These are phyloP conservation scores for Nymphalis polychloros DNA, from an alignment of 2,888 invertebrate species.

Conservation along the genomic window DNA sequence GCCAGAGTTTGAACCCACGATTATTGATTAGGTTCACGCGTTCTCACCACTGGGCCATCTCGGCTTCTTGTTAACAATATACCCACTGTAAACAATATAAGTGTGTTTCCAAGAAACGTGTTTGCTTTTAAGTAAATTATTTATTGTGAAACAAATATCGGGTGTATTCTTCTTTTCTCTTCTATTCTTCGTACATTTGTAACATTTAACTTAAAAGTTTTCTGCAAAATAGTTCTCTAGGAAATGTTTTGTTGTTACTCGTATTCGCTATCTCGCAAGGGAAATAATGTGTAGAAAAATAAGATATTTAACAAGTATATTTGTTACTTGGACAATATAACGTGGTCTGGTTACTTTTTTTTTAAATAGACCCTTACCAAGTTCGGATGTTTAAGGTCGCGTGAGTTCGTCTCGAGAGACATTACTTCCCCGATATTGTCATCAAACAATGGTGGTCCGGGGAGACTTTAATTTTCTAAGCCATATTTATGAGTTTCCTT, in stretches of 20 bases:
- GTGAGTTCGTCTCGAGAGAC: conserved; percentile 21
- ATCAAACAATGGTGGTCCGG: conserved; percentile 39
- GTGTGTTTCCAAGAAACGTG: background rate
- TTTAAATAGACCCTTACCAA: conserved; percentile 9
- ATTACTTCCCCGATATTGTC: conserved; percentile 39
- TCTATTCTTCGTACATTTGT: conserved; percentile 6
- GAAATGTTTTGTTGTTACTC: conserved; percentile 22
- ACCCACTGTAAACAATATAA: background rate
- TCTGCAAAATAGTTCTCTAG: conserved; percentile 13
- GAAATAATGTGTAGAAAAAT: conserved; percentile 24
- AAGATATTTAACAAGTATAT: conserved; percentile 18
- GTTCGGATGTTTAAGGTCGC: conserved; percentile 11
- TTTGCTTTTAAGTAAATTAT: conserved; percentile 4
- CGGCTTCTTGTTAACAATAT: background rate
- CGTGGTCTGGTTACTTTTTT: conserved; percentile 14
- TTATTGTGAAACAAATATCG: conserved; percentile 1
- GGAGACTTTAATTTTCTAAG: conserved; percentile 44
- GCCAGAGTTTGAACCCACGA: too few relatives aligned
- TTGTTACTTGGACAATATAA: conserved; percentile 16
- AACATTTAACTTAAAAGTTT: conserved; percentile 21
- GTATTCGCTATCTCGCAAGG: conserved; percentile 14
- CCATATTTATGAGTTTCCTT: conserved; percentile 44
- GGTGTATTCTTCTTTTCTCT: conserved; percentile 1
- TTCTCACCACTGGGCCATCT: too few relatives aligned
- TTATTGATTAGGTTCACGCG: too few relatives aligned